A percentile compares a stretch with the other conserved stretches of the same genome.
Conservation (phyloP, 2,888 invertebrate genomes). For the Drosophila limbata region DNA sequence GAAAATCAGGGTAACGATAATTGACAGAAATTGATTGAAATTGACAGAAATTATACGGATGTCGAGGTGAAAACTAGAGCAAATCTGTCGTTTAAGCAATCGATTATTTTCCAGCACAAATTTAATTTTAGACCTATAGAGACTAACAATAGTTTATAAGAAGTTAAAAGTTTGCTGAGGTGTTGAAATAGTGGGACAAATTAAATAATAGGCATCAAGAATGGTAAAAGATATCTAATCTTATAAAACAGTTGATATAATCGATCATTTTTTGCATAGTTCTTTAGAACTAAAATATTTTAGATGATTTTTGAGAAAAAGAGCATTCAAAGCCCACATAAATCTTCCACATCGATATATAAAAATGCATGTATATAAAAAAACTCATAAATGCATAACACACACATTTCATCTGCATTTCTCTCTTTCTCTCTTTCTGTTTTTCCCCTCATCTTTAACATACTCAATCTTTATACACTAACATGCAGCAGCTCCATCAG, state of each 20-base stretch:
- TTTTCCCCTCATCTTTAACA: slow-evolving; percentile 8
- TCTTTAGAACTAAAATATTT: neutral
- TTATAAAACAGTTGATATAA: neutral
- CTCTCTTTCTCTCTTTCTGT: neutral
- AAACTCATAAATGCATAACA: slow-evolving; percentile 32
- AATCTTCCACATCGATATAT: slow-evolving; percentile 1
- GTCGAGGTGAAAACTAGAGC: neutral
- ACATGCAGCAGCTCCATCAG: slow-evolving; percentile 34
- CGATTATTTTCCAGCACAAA: neutral
- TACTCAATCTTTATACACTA: slow-evolving; percentile 44
- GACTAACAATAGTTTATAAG: too few relatives aligned
- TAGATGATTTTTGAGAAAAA: neutral
- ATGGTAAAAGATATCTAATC: neutral
- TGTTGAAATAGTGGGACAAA: neutral
- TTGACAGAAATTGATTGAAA: neutral
- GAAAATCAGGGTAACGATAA: too few relatives aligned
- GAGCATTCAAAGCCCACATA: slow-evolving; percentile 21
- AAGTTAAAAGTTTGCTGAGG: neutral
- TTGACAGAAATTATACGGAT: neutral
- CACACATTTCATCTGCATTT: slow-evolving; percentile 14
- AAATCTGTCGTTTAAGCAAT: neutral
- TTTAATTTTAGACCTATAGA: neutral
- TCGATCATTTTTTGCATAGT: neutral
- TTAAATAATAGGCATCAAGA: neutral
- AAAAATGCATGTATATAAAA: slow-evolving; percentile 27